phyloP scores from a whole-genome alignment of 2,888 invertebrate species.

The Stegophylla sp. region DNA sequence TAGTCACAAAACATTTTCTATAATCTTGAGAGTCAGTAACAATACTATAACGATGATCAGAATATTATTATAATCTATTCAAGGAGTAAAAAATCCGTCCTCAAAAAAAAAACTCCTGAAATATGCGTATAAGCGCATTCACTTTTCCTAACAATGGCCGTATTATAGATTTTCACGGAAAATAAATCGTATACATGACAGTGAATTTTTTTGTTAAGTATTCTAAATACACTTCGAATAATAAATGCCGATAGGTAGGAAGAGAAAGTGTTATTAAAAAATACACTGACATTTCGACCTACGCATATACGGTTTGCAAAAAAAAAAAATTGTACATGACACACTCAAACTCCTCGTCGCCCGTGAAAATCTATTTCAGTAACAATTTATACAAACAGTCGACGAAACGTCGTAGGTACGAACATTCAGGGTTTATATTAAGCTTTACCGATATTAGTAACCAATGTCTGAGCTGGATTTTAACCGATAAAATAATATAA shows the following conservation, averaged over 20 bases:
- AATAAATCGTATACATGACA: conserved; percentile 25
- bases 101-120: neutral
- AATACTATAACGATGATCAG: neutral
- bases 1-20: neutral
- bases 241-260: neutral
- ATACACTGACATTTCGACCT: neutral
- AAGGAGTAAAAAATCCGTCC: neutral
- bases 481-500: no score
- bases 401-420: no score
- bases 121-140: conserved; percentile 26
- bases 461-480: no score
- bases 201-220: neutral
- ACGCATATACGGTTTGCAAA: neutral
- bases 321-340: no score
- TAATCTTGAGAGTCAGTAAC: neutral
- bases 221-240: neutral
- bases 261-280: conserved; percentile 28
- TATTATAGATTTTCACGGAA: conserved; percentile 41
- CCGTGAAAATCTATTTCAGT: no score
- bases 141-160: conserved; percentile 45
- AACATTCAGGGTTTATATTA: no score
- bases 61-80: neutral
- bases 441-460: no score
- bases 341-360: no score
- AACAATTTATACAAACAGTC: no score